These are phyloP conservation scores for Leptinotarsa peninsularis DNA, from an alignment of 2,888 invertebrate genomes.

Conservation along the genomic window DNA sequence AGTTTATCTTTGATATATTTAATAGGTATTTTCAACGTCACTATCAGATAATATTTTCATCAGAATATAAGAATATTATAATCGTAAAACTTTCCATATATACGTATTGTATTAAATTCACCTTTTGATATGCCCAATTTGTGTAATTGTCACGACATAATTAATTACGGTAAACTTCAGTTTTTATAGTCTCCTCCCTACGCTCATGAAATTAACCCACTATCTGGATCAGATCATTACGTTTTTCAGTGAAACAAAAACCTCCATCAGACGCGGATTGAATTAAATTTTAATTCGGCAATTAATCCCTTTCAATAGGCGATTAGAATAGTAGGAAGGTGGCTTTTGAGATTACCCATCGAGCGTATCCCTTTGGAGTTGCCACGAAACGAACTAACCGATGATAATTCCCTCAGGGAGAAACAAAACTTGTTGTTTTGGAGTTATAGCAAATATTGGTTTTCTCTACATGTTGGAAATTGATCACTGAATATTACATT, in stretches of 20 bases:
- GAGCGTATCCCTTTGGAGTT: constrained; percentile 43
- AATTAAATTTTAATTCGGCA: constrained; percentile 45
- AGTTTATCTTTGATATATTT: too few relatives aligned
- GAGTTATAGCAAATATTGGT: constrained; percentile 4
- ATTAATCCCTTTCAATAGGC: constrained; percentile 47
- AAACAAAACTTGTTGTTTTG: constrained; percentile 25
- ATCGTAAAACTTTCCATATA: too few relatives aligned
- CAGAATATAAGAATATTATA: too few relatives aligned
- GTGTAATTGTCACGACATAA: background rate
- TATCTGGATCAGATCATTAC: constrained; percentile 12
- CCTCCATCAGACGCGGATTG: constrained; percentile 21
- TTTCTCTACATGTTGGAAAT: background rate
- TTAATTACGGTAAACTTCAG: background rate
- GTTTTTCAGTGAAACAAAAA: constrained; percentile 18
- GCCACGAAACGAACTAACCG: constrained; percentile 37
- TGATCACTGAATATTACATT: too few relatives aligned
- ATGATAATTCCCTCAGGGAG: constrained; percentile 26
- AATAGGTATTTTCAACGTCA: too few relatives aligned
- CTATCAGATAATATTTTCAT: too few relatives aligned
- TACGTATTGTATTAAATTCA: too few relatives aligned
- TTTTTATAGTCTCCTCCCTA: background rate
- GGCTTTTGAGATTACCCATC: constrained; percentile 44
- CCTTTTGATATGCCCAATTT: too few relatives aligned
- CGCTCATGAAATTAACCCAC: background rate
- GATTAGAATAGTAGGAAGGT: constrained; percentile 42